A percentile compares a stretch with the other conserved stretches of the same genome.
Evolutionary conservation across 2,888 invertebrate species (phyloP).

Genomic region (Smittia aterrima): DNA sequence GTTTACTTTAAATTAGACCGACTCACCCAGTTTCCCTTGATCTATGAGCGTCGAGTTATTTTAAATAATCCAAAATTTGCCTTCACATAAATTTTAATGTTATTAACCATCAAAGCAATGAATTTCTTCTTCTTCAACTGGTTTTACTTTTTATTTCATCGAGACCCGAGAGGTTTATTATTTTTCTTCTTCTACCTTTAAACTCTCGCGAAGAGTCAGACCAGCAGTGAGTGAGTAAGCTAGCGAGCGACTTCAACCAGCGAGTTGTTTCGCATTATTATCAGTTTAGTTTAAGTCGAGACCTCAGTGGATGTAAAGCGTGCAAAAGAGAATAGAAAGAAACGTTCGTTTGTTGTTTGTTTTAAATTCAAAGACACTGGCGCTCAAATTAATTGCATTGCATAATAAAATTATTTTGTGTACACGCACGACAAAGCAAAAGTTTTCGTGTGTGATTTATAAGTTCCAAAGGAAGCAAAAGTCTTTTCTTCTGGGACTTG

Average conservation of each 20-base stretch:
- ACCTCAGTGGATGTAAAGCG: constrained; percentile 31
- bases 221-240: not conserved
- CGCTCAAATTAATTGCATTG: constrained; percentile 26
- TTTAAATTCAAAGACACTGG: not conserved
- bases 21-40: no score
- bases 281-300: constrained; percentile 35
- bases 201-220: constrained; percentile 8
- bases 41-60: no score
- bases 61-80: no score
- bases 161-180: not conserved
- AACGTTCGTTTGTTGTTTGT: constrained; percentile 2
- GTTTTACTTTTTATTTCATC: constrained; percentile 2
- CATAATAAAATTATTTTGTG: constrained; percentile 33
- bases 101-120: constrained; percentile 12
- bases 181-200: constrained; percentile 13
- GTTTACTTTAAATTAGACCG: no score
- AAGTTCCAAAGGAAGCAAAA: not conserved
- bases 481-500: not conserved
- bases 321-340: constrained; percentile 13
- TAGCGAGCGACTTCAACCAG: not conserved
- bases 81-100: not conserved
- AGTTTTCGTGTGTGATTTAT: constrained; percentile 21
- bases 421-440: constrained; percentile 18
- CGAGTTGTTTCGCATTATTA: not conserved
- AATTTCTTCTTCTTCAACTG: constrained; percentile 17